Conservation (phyloP, 2,113 vertebrate species). For the Urocynchramus pylzowi region DNA sequence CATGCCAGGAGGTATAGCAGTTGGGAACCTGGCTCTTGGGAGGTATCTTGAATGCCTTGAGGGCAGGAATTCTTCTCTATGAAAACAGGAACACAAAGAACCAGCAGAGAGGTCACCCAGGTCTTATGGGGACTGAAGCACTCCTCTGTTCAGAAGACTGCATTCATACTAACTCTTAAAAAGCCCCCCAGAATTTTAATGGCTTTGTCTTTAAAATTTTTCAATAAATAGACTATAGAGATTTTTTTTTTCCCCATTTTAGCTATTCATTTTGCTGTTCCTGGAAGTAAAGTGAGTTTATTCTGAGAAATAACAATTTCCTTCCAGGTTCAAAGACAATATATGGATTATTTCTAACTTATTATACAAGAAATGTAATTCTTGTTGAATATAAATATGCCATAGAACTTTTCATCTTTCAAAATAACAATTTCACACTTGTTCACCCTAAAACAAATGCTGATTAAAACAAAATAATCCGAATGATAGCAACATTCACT, state of each 20-base stretch:
- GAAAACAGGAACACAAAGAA: accelerated
- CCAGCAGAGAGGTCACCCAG: neutral
- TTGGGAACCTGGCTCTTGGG: neutral
- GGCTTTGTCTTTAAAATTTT: neutral
- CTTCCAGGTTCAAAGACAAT: neutral
- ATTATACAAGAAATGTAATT: neutral
- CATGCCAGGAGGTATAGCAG: neutral
- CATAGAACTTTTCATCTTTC: neutral
- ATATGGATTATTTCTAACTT: neutral
- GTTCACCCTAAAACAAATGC: neutral
- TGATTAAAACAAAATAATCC: neutral
- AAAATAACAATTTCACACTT: neutral
- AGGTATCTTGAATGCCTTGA: accelerated
- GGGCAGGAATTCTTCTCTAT: neutral
- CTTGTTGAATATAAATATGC: neutral
- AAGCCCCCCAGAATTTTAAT: neutral
- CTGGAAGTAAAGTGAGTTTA: neutral
- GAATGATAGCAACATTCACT: neutral
- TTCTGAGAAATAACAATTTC: neutral
- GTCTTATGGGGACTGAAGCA: neutral
- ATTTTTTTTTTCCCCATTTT: neutral
- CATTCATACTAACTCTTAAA: neutral
- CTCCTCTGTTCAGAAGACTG: neutral
- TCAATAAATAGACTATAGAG: neutral
- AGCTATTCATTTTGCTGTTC: neutral